Conservation (phyloP, 2,888 invertebrate species). For the Mythimna ferrago region DNA sequence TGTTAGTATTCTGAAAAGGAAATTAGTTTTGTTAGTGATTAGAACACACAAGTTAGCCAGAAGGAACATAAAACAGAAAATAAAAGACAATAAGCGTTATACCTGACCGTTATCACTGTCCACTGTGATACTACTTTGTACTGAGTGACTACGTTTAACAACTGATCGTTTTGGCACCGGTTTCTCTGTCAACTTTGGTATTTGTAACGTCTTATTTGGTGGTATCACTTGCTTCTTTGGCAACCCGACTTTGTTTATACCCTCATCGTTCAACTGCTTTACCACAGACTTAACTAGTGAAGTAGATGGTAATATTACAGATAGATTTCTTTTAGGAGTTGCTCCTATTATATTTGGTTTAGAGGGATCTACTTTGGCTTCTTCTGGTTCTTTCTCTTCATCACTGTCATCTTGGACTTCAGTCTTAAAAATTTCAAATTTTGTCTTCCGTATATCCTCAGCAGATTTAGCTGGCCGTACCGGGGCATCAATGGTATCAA, state of each 20-base stretch:
- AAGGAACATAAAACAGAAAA: slow-evolving; percentile 60
- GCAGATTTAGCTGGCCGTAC: slow-evolving; percentile 82
- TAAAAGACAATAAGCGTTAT: slow-evolving; percentile 78
- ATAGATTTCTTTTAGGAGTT: slow-evolving; percentile 82
- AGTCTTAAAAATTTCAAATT: slow-evolving; percentile 60
- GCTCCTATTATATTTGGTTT: slow-evolving; percentile 88
- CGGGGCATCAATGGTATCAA: slow-evolving; percentile 82
- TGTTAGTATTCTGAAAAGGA: slow-evolving; percentile 91
- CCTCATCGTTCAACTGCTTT: slow-evolving; percentile 83
- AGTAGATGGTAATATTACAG: slow-evolving; percentile 83
- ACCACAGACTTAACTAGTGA: slow-evolving; percentile 86
- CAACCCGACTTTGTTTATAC: slow-evolving; percentile 82
- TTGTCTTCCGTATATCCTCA: slow-evolving; percentile 77
- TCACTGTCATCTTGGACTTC: slow-evolving; percentile 63
- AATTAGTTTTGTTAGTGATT: slow-evolving; percentile 82
- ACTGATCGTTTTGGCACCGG: slow-evolving; percentile 87
- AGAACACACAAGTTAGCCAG: slow-evolving; percentile 68
- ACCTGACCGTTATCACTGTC: slow-evolving; percentile 85
- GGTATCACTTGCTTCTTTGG: slow-evolving; percentile 86
- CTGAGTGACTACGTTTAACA: slow-evolving; percentile 86
- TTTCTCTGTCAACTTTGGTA: slow-evolving; percentile 87
- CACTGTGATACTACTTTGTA: slow-evolving; percentile 81
- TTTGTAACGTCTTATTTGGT: slow-evolving; percentile 87
- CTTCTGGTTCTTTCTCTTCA: slow-evolving; percentile 63
- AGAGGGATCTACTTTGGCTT: slow-evolving; percentile 64